Base-by-base conservation (phyloP, 2,797 vertebrate species). In the Etheostoma nigrum region DNA sequence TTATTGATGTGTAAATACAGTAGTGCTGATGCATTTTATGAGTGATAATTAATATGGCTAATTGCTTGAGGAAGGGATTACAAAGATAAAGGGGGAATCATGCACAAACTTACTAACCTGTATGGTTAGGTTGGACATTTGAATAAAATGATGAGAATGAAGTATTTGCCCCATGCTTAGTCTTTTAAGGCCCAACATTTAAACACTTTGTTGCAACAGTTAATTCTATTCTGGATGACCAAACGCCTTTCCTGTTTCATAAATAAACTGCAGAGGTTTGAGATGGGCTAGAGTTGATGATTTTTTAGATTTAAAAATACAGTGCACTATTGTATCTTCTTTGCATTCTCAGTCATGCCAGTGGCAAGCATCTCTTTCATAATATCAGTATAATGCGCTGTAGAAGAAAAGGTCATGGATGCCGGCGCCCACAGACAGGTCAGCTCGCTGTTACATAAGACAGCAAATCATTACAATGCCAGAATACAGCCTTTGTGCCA, bases 401-500 rank as follows among this genome's bases (percentile, higher is more conserved):
- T 57, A 42, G 86, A 73, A 1, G 67, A 82, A 82, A 86, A 91
- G 90, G 92, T 91, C 90, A 86, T 1, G 54, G 65, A 89, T 65
- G 84, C 73, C 62, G 5, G 60, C 83, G 78, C 77, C 86, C 88
- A 87, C 85, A 74, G 86, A 86, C 81, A 73, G 72, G 79, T 72
- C 79, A 83, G 85, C 86, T 90, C 82, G 77, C 82, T 44, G 77
- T 88, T 90, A 74, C 85, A 78, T 88, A 90, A 91, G 47, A 36
- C 44, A 36, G 66, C 51, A 16, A 77, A 76, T 78, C 81, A 78
- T 83, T 68, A 71, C 72, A n/a, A 19, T 5, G 73, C 66, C 70
- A 92, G 89, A 94, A 94, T 90, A 23, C 74, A 1, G 82, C 40
- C 92, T 92, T 93, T 94, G 93, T 94, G 73, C 53, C 44, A 14